Conservation (phyloP, 2,113 vertebrate genomes). For the Coturnix japonica region DNA sequence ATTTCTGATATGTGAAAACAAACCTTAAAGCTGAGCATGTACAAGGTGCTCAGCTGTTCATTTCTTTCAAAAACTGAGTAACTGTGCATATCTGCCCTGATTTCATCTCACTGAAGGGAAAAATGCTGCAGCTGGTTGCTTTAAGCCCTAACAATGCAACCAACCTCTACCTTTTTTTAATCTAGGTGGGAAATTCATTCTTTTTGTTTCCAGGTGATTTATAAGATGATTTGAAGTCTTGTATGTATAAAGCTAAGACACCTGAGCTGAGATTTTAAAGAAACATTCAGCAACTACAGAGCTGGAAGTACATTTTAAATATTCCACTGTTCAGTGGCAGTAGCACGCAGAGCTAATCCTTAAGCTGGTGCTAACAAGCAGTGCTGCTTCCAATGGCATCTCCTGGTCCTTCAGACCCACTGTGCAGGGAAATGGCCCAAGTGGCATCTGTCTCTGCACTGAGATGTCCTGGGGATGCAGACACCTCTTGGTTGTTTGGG, state of each 20-base stretch:
- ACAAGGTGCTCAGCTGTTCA: neutral
- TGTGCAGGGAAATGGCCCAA: accelerated
- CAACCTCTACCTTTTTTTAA: neutral
- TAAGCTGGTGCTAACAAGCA: accelerated
- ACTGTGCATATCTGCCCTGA: neutral
- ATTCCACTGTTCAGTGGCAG: accelerated
- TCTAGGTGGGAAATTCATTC: neutral
- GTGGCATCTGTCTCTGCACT: neutral
- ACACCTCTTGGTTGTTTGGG: neutral
- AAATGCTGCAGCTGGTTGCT: neutral
- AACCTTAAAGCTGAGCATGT: neutral
- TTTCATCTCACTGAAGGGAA: neutral
- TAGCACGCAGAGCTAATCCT: neutral
- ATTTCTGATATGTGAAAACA: neutral
- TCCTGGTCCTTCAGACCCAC: neutral
- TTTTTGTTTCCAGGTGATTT: neutral
- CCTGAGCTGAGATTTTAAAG: neutral
- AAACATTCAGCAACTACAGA: neutral
- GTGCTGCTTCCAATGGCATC: neutral
- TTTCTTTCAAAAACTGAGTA: neutral
- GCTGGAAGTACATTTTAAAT: neutral
- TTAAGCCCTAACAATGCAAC: neutral
- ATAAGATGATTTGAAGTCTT: neutral
- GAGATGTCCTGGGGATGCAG: neutral
- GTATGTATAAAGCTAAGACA: neutral